phyloP scores from a whole-genome alignment of 2,113 vertebrate genomes.

The Hucho hucho region DNA sequence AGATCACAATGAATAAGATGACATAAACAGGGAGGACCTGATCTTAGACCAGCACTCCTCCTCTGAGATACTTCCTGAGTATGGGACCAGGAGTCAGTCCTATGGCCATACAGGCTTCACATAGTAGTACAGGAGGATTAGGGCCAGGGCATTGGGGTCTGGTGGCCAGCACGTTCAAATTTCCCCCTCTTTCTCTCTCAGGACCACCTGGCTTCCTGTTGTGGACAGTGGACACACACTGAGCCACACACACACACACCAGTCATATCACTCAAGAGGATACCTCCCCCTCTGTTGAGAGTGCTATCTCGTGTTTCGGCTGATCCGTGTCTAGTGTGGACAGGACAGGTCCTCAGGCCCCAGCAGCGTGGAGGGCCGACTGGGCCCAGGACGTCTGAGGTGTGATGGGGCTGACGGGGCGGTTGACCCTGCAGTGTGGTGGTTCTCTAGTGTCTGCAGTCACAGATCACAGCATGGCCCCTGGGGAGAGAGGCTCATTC shows the following conservation, averaged over 20 bases:
- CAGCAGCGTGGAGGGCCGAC: no score
- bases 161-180: constrained; percentile 20
- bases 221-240: not conserved
- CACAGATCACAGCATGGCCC: constrained; percentile 65
- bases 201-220: constrained; percentile 70
- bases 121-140: not conserved
- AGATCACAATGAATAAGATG: no score
- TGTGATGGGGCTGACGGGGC: no score
- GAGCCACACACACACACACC: constrained; percentile 4
- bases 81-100: not conserved
- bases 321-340: constrained; percentile 69
- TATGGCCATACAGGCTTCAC: no score
- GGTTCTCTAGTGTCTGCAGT: constrained; percentile 70
- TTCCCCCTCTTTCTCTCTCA: constrained; percentile 18
- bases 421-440: constrained; percentile 35
- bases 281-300: constrained; percentile 20
- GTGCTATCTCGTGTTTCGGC: constrained; percentile 45
- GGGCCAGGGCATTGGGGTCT: constrained; percentile 44
- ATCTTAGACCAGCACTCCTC: no score
- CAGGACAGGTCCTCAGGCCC: constrained; percentile 52
- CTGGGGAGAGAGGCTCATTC: constrained; percentile 44
- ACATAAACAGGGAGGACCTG: no score
- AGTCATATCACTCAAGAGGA: not conserved
- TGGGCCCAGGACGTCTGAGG: no score
- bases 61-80: no score